Evolutionary conservation across 2,797 vertebrate species (phyloP), one percentile per base, ranked within the genome.

Genomic region (Ctenopoma kingsleyae): DNA sequence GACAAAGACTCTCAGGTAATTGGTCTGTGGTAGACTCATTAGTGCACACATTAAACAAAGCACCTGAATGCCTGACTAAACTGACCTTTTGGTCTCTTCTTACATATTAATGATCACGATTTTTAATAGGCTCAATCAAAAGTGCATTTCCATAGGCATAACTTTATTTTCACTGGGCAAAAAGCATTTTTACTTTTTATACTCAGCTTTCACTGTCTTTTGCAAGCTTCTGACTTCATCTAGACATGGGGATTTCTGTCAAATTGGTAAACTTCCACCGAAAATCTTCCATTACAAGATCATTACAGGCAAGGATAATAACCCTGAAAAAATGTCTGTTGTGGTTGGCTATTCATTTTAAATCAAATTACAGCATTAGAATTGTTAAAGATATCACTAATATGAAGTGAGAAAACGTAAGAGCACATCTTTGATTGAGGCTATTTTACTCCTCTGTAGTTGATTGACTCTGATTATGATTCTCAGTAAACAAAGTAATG

Each of bases 51-150:
- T 61, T 70, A n/a, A 69, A 35, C 60, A 74, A 69, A 78, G 49
- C 49, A 43, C 43, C 46, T 8, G 8, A 54, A 58, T 49, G 32
- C 5, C 44, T 59, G 47, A 76, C 54, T 54, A 27, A 25, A 46
- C 1, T 75, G 69, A 83, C 75, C 82, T 79, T 84, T 72, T 2
- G 22, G 5, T 80, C 56, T 62, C 11, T 9, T 54, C 49, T 27
- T 50, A 57, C 64, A 71, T 66, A 71, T 76, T 75, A 78, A 82
- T 74, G 15, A 71, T 38, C 4, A 2, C 27, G 6, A 32, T 74
- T 51, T 15, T 68, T 66, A 59, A 63, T 60, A 53, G 0, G 4
- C 20, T 25, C 23, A 25, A 25, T 25, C 23, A 25, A 52, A 43
- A 46, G 25, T 67, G 5, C 27, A 30, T 30, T 30, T 30, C 6